Base-by-base conservation (phyloP, 2,113 vertebrate species). In the Dunckerocampus dactyliophorus region DNA sequence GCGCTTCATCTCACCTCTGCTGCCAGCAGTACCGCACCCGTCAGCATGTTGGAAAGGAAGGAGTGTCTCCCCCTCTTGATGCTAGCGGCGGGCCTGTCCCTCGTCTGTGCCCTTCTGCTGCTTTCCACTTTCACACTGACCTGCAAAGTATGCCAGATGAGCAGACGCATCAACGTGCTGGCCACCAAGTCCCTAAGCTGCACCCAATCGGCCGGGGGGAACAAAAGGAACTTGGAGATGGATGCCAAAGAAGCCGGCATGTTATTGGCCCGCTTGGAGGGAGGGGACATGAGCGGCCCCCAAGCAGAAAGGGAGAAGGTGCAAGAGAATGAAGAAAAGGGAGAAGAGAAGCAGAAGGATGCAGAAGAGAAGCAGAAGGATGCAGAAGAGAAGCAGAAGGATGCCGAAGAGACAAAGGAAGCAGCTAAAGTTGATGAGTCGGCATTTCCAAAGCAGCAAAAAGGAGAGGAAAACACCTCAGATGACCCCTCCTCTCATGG, bases 141-240 rank as follows among this genome's bases (percentile, higher is more conserved):
- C 0, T 81, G 52, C 0, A 86, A 72, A 58, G 59, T 85, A 34
- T 83, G 75, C 17, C 65, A 62, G 22, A 12, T 81, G 67, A 74
- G 21, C 43, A 57, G 34, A 42, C 54, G 16, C 24, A 9, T 77
- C 55, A 74, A 48, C 24, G 34, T 2, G 5, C 60, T 82, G 61
- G 68, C 46, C 39, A n/a, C n/a, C 71, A 63, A 22, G 67, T 12
- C 59, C 0, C 71, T 69, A 4, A 69, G 65, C 69, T 58, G 47
- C 24, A 8, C 46, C 37, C 67, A 8, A 54, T 68, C 34, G 0
- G 28, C 21, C 57, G 62, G 56, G n/a, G 59, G 6, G 42, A 6
- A 34, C 42, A 62, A 77, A 51, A 22, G 7, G 42, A 57, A 50
- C 19, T 3, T 58, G 1, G 61, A 61, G 28, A 12, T 19, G 2